Evolutionary conservation across 2,888 invertebrate species (phyloP), one percentile per base, ranked within the genome.

Genomic region (Abscondita cerata): DNA sequence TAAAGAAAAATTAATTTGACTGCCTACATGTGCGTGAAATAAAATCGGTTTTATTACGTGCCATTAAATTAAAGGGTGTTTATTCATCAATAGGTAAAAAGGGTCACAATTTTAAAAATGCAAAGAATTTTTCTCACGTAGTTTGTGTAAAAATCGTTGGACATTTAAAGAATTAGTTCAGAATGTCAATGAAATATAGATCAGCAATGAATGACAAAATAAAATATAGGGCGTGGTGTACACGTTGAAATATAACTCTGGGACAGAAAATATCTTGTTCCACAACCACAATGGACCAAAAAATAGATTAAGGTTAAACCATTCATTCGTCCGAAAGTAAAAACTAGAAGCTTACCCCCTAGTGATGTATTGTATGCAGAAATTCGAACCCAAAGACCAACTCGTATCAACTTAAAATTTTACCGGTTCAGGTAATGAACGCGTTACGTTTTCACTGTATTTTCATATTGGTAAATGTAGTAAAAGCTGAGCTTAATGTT

Each of bases 301-400:
- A 79, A 79, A 79, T 78, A 76, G 78, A 75, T 76, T 75, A 76
- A 62, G 75, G 73, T 74, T 72, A 66, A 70, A 69, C 76, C 79
- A 78, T 79, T 79, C 78, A 79, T 73, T 71, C 73, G 68, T 67
- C 71, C 75, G 75, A 76, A 75, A 77, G 78, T 78, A 78, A 80
- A 80, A 79, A 78, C 79, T 79, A 75, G 80, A 74, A 80, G 78
- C 79, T 77, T 72, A 70, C 77, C 77, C 77, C 80, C 80, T 71
- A 74, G 69, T 68, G 80, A 54, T 76, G 74, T 70, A 75, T 80
- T 79, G 77, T 79, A 69, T 70, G 72, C 72, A 70, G 70, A 70
- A 68, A 68, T 69, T 69, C 67, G 62, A 62, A 25, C 64, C 61
- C 64, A 59, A 63, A 52, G 44, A 56, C 54, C 36, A 46, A 56